Evolutionary conservation across 2,113 vertebrate species (phyloP), one percentile per base, ranked within the genome.

Genomic region (Ciconia boyciana): DNA sequence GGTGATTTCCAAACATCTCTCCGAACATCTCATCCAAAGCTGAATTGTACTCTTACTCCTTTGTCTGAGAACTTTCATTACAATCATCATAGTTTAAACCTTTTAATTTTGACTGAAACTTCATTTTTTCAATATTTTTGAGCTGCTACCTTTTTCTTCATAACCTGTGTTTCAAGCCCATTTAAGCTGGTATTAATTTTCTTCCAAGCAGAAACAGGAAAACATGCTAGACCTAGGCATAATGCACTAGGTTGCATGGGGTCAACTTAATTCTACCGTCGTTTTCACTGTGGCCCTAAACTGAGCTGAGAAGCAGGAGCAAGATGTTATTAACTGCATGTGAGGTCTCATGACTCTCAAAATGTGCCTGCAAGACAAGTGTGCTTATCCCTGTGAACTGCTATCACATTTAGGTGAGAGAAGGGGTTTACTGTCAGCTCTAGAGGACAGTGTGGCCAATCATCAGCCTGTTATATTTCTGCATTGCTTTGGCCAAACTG

Each of bases 241-340:
- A 36, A 51, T 46, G 6, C 8, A 8, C 36, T n/a, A 46, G 24
- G 28, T 44, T 76, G 9, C 5, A 2, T 22, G 31, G 10, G 17
- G 2, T 76, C 48, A 39, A 1, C 11, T 62, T 44, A 10, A 0
- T 3, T 7, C 11, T 29, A 4, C 13, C 18, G 4, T 3, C 9
- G 49, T 69, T 62, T 64, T 29, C 36, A 25, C 21, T 32, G 31
- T 31, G 44, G n/a, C 21, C 69, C 39, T 43, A 51, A 66, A 26
- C 32, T 55, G n/a, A 41, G 18, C 7, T n/a, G 7, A 58, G 78
- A 72, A 55, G 31, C 0, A 3, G 15, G 24, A 81, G 52, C 14
- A 49, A 24, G 31, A 6, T 24, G 7, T n/a, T 48, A 44, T 25
- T 22, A 62, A n/a, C 19, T 34, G 14, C 15, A 4, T 9, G 10